Evolutionary conservation across 2,888 invertebrate genomes (phyloP), one percentile per base, ranked within the genome.

Genomic region (Lordiphosa fenestrarum): DNA sequence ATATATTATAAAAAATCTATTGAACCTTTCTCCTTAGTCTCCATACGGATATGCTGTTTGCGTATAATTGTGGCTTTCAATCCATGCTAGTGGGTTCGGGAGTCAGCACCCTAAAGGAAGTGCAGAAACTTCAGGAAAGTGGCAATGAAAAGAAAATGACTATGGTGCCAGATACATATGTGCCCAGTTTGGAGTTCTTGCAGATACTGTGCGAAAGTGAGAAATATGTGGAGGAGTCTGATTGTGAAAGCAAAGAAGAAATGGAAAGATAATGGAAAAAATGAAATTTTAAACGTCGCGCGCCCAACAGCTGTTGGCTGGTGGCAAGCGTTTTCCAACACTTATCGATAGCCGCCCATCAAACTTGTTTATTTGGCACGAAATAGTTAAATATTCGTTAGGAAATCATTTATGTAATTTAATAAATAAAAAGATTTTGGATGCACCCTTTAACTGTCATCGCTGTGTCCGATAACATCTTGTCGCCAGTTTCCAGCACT

Each of bases 21-120:
- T 21, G 0, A 13, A 15, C 6, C 25, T 0, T 7, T 33, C 0
- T 36, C 4, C 44, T 19, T 10, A 78, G 82, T 0, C 46, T 83
- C 0, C 38, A 51, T 7, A 57, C 76, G 0, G 80, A 81, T 9
- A 69, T 83, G 0, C 6, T 53, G 3, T 72, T 81, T 30, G 80
- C 80, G 2, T 38, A 61, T 21, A 65, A 71, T 12, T 68, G 55
- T 35, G 74, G 74, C 1, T 76, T 74, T 2, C 83, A 83, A 10
- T 76, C 83, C 0, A 12, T 81, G 7, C 37, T 81, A 3, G 74
- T 81, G 7, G 76, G 62, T 13, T 44, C 66, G 1, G 80, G 76
- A 0, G 58, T 66, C 0, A 53, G 36, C 30, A 48, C 15, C 2
- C 6, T 72, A 1, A 12, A 57, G n/a, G 60, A 71, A 23, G 69